Conservation (phyloP, 2,797 vertebrate species). For the Decapterus maruadsi region DNA sequence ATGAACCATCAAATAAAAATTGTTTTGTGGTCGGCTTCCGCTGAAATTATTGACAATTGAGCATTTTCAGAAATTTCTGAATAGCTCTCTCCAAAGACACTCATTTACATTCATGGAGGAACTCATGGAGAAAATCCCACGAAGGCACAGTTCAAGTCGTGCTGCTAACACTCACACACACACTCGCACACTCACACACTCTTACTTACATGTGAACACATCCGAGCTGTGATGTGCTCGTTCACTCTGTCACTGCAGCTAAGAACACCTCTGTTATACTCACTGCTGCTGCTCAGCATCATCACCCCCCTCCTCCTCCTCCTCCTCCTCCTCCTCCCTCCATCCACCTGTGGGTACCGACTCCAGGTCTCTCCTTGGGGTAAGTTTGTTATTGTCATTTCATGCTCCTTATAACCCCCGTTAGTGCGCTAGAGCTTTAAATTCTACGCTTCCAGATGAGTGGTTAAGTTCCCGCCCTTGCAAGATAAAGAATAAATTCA, state of each 20-base stretch:
- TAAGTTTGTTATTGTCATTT: slow-evolving; percentile 10
- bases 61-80: not conserved
- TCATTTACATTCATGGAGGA: not conserved
- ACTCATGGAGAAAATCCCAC: not conserved
- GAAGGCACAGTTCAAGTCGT: not conserved
- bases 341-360: slow-evolving; percentile 40
- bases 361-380: slow-evolving; percentile 13
- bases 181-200: not conserved
- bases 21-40: not conserved
- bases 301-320: not conserved
- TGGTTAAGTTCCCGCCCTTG: not conserved
- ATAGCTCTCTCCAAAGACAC: not conserved
- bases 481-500: slow-evolving; percentile 9
- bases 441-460: slow-evolving; percentile 12
- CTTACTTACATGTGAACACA: not conserved
- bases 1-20: not conserved
- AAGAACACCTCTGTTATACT: slow-evolving; percentile 13
- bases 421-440: not conserved
- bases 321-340: not conserved
- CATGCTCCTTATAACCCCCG: not conserved
- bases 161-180: not conserved
- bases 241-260: not conserved
- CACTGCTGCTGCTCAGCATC: slow-evolving; percentile 22
- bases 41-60: not conserved
- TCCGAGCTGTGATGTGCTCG: not conserved